Percentiles rank a stretch among this genome's conserved stretches.
Evolutionary conservation across 2,113 vertebrate species (phyloP).

Genomic region (Syrrhaptes paradoxus): DNA sequence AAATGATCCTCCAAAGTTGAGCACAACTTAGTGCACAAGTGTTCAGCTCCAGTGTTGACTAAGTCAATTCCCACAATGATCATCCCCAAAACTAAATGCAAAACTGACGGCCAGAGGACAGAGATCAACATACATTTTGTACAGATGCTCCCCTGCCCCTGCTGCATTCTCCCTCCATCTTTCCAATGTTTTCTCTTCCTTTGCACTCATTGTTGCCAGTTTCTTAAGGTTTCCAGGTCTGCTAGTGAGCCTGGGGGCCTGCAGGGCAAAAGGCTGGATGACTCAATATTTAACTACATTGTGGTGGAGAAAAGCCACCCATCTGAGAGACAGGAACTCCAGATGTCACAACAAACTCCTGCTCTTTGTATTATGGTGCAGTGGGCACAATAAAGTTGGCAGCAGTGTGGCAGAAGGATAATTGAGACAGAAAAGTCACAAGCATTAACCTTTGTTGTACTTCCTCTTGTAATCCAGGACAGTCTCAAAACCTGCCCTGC

Average conservation of each 20-base stretch:
- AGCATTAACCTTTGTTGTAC: background rate
- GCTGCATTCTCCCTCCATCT: background rate
- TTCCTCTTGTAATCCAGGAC: background rate
- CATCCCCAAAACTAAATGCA: background rate
- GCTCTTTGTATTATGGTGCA: rapidly evolving
- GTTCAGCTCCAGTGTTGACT: background rate
- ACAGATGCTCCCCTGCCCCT: background rate
- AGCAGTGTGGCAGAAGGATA: background rate
- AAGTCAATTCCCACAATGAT: background rate
- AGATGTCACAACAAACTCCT: background rate
- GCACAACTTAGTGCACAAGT: background rate
- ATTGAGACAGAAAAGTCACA: background rate
- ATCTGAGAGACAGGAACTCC: background rate
- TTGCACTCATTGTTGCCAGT: background rate
- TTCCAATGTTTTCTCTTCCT: background rate
- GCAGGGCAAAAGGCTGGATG: background rate
- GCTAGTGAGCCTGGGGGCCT: background rate
- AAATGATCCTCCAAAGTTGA: background rate
- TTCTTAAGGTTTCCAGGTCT: background rate
- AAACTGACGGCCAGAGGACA: background rate
- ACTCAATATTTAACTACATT: background rate
- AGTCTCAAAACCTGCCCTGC: background rate
- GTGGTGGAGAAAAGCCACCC: background rate
- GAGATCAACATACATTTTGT: background rate
- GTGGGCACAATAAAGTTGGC: background rate